A percentile compares a stretch with the other conserved stretches of the same genome.
Evolutionary conservation across 2,797 vertebrate genomes (phyloP).

Genomic region (Tokudaia tokunoshimensis): DNA sequence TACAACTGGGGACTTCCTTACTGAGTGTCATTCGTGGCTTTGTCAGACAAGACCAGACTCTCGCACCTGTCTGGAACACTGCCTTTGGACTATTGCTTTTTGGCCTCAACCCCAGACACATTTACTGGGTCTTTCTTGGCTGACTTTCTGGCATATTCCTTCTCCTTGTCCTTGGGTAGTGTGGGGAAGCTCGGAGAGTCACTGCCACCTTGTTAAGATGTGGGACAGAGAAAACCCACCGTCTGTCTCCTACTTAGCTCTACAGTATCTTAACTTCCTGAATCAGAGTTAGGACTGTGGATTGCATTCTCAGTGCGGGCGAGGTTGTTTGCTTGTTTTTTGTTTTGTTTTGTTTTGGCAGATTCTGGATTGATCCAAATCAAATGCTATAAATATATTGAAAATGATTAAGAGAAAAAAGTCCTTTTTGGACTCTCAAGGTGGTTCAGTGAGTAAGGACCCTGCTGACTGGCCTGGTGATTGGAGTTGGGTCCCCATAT

Average conservation of each 20-base stretch:
- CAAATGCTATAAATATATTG: neutral
- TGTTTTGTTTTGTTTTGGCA: neutral
- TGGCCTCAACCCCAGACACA: neutral
- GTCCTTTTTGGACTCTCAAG: neutral
- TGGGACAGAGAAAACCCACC: neutral
- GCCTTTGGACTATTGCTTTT: neutral
- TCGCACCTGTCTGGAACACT: too few relatives aligned
- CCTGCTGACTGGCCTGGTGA: neutral
- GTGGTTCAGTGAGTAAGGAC: neutral
- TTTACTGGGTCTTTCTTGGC: neutral
- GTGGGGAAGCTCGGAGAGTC: neutral
- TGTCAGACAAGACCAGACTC: neutral
- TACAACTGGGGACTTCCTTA: neutral
- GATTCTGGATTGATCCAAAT: neutral
- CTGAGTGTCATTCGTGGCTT: neutral
- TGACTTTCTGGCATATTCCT: neutral
- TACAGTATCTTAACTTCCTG: slow-evolving; percentile 84
- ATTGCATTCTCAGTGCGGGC: neutral
- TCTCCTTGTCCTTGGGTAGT: neutral
- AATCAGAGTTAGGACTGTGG: slow-evolving; percentile 86
- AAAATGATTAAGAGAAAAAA: neutral
- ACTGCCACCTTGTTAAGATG: neutral
- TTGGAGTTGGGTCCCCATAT: neutral
- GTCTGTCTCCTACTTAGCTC: slow-evolving; percentile 85
- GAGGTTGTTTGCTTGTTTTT: neutral